These are phyloP conservation scores for Leptinotarsa tumamoca DNA, from an alignment of 2,888 invertebrate species.

Conservation along the genomic window DNA sequence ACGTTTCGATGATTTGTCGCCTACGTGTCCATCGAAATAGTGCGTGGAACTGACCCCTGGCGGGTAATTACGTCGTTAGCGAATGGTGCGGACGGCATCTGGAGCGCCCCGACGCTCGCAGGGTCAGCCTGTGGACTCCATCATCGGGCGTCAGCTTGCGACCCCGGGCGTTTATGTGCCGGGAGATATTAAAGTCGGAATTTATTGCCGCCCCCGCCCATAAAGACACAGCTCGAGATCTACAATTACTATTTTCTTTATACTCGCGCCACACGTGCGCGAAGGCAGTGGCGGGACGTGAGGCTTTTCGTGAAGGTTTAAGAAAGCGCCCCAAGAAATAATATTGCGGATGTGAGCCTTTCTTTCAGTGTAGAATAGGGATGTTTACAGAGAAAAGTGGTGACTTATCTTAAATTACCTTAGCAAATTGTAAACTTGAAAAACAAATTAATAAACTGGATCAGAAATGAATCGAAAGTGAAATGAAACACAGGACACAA, in stretches of 20 bases:
- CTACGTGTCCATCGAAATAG: slow-evolving; percentile 55
- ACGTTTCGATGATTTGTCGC: slow-evolving; percentile 65
- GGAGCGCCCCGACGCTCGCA: slow-evolving; percentile 41
- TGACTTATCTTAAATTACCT: no score
- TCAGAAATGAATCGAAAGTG: no score
- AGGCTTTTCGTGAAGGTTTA: neutral
- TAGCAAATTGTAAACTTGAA: no score
- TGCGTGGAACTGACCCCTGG: slow-evolving; percentile 47
- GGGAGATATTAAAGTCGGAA: slow-evolving; percentile 66
- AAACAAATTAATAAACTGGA: no score
- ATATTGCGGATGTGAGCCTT: no score
- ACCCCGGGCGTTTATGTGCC: slow-evolving; percentile 63
- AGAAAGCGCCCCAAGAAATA: neutral
- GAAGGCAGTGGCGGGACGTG: neutral
- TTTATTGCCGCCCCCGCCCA: slow-evolving; percentile 61
- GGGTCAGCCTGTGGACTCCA: slow-evolving; percentile 63
- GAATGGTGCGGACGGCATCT: slow-evolving; percentile 37
- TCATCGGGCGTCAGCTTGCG: slow-evolving; percentile 67
- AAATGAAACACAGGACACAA: no score
- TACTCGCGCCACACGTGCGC: slow-evolving; percentile 54
- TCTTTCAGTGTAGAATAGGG: no score
- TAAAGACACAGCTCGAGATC: slow-evolving; percentile 59
- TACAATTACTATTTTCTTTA: slow-evolving; percentile 61
- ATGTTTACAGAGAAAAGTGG: no score
- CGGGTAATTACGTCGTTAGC: slow-evolving; percentile 63